Conservation (phyloP, 2,888 invertebrate species). For the Drosophila neonasuta region DNA sequence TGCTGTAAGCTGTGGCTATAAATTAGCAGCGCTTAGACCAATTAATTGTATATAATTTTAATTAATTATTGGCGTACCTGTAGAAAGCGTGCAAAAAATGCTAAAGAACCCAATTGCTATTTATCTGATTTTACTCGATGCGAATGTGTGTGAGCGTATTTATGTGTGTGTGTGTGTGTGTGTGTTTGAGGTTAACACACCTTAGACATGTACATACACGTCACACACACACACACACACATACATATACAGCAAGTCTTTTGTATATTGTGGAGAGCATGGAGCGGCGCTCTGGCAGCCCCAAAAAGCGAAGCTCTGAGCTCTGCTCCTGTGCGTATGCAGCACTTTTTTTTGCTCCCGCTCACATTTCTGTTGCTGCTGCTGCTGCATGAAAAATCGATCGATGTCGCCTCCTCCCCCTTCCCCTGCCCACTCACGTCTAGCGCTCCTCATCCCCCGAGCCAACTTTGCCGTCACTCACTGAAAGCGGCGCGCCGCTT, state of each 20-base stretch:
- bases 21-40: neutral
- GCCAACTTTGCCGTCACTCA: conserved; percentile 34
- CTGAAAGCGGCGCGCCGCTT: conserved; percentile 51
- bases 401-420: conserved; percentile 52
- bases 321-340: conserved; percentile 68
- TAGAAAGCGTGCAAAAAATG: conserved; percentile 40
- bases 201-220: conserved; percentile 81
- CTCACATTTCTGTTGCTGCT: conserved; percentile 11
- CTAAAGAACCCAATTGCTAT: conserved; percentile 35
- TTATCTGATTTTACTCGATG: conserved; percentile 27
- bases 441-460: conserved; percentile 20
- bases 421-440: conserved; percentile 16
- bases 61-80: conserved; percentile 21
- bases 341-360: conserved; percentile 60
- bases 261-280: conserved; percentile 23
- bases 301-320: conserved; percentile 48
- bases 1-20: neutral
- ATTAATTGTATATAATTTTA: conserved; percentile 6
- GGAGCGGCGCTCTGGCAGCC: conserved; percentile 44
- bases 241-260: conserved; percentile 14
- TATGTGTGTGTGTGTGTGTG: conserved; percentile 46
- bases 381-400: conserved; percentile 73
- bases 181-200: conserved; percentile 81
- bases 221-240: conserved; percentile 38
- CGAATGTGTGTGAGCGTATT: conserved; percentile 18